A percentile compares a stretch with the other conserved stretches of the same genome.
Evolutionary conservation across 2,888 invertebrate species (phyloP).

Genomic region (Drosophila melanosoma): DNA sequence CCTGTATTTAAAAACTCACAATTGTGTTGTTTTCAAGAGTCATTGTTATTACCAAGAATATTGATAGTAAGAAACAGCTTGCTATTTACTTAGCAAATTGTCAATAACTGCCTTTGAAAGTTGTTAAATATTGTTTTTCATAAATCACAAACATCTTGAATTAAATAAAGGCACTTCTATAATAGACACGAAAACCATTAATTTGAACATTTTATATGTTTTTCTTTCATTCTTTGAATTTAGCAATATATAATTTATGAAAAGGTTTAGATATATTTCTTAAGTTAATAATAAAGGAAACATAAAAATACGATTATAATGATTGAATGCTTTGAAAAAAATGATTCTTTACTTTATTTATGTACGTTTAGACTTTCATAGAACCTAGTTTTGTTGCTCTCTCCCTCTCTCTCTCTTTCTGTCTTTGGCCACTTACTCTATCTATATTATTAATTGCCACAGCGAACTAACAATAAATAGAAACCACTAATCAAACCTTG

Average conservation of each 20-base stretch:
- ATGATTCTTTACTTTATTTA: background rate
- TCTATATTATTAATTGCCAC: background rate
- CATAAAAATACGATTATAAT: background rate
- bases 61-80: background rate
- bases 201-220: background rate
- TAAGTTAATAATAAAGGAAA: background rate
- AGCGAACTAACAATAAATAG: background rate
- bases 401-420: background rate
- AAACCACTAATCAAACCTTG: constrained; percentile 43
- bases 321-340: background rate
- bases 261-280: background rate
- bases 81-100: background rate
- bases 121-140: background rate
- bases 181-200: background rate
- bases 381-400: background rate
- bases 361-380: background rate
- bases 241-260: background rate
- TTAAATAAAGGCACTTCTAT: background rate
- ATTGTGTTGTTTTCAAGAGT: background rate
- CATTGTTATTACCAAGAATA: background rate
- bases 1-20: too few relatives aligned
- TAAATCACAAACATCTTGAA: background rate
- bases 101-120: background rate
- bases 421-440: background rate
- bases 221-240: background rate